Evolutionary conservation across 2,797 vertebrate genomes (phyloP).

Genomic region (Atherinosoma microstoma): DNA sequence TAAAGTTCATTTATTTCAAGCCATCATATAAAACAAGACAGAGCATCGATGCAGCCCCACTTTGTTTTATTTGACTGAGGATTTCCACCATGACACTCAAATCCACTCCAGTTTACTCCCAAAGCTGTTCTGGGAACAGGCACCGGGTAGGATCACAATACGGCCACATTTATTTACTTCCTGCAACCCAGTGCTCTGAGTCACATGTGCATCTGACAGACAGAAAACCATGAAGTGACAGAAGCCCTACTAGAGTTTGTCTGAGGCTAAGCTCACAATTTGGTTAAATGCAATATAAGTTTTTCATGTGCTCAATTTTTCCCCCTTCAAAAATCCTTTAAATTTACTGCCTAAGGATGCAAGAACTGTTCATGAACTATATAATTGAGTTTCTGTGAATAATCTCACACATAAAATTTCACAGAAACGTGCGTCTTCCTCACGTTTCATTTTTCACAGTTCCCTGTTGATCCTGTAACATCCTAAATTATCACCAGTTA

Average conservation of each 20-base stretch:
- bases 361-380: constrained; percentile 26
- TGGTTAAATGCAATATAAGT: constrained; percentile 12
- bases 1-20: constrained; percentile 91
- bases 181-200: constrained; percentile 24
- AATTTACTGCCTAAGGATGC: constrained; percentile 16
- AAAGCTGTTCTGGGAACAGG: constrained; percentile 63
- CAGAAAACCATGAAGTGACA: constrained; percentile 16
- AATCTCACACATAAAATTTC: constrained; percentile 56
- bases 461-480: constrained; percentile 69
- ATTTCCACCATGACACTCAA: constrained; percentile 85
- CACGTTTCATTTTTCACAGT: constrained; percentile 59
- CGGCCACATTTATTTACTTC: constrained; percentile 49
- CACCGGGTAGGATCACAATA: constrained; percentile 47
- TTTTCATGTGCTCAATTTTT: constrained; percentile 10
- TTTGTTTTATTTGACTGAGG: constrained; percentile 89
- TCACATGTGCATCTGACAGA: constrained; percentile 22
- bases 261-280: constrained; percentile 1
- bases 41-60: constrained; percentile 87
- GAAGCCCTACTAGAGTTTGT: neutral
- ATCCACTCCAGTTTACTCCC: constrained; percentile 73
- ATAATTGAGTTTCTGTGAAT: constrained; percentile 52
- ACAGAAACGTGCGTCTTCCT: constrained; percentile 58
- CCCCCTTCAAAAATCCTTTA: constrained; percentile 26
- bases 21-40: constrained; percentile 91
- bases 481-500: constrained; percentile 79